Conservation (phyloP, 2,113 vertebrate genomes). For the Tachuris rubrigastra region DNA sequence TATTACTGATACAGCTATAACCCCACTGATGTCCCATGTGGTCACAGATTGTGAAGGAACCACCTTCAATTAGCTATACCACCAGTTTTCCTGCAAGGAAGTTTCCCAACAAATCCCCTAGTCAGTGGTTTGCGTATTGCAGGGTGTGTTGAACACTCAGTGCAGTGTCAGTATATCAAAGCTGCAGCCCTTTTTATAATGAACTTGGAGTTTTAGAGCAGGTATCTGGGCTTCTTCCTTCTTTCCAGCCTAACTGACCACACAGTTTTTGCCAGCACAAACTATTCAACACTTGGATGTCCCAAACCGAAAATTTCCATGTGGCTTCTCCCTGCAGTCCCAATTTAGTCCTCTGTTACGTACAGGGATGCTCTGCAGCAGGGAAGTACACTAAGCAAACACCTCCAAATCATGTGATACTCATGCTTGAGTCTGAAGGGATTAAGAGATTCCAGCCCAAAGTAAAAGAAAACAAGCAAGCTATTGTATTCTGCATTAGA, state of each 20-base stretch:
- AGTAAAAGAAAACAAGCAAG: slow-evolving; percentile 64
- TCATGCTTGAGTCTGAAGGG: slow-evolving; percentile 39
- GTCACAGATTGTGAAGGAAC: background rate
- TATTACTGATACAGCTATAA: background rate
- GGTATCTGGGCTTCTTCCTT: background rate
- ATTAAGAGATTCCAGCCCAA: slow-evolving; percentile 56
- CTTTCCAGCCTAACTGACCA: background rate
- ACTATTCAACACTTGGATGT: background rate
- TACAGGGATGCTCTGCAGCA: slow-evolving; percentile 31
- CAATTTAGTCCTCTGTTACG: background rate
- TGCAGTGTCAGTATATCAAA: rapidly evolving
- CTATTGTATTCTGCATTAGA: slow-evolving; percentile 33
- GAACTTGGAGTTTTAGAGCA: background rate
- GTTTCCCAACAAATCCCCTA: background rate
- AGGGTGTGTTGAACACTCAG: too few species aligned
- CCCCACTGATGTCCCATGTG: background rate
- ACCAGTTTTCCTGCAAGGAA: background rate
- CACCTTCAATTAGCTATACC: background rate
- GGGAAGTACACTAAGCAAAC: slow-evolving; percentile 27
- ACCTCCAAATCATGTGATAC: slow-evolving; percentile 50
- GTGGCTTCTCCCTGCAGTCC: background rate
- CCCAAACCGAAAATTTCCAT: background rate
- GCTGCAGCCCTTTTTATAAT: background rate
- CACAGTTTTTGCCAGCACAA: background rate
- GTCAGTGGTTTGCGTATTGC: rapidly evolving